Base-by-base conservation (phyloP, 2,797 vertebrate genomes). In the Megaceryle alcyon region DNA sequence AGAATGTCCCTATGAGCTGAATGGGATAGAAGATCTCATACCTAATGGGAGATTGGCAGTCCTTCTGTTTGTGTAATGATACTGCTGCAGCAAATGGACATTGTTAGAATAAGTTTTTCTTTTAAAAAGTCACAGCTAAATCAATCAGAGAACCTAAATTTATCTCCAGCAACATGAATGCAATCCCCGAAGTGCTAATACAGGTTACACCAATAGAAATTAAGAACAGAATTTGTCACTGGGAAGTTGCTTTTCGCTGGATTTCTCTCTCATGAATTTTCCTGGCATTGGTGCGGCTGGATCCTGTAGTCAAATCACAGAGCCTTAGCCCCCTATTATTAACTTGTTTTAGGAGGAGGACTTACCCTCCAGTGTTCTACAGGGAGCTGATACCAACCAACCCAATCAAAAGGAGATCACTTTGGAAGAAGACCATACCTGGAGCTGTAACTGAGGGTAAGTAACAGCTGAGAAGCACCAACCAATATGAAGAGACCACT, bases 1-100 rank as follows among this genome's bases (percentile, higher is more conserved):
- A 84, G 29, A 86, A 94, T 66, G 56, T 61, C 64, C 54, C 22
- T 54, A 29, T 7, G 60, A 61, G 41, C 21, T 91, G 78, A 95
- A 76, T 25, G 23, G 20, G 39, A 51, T 5, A 66, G 44, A 87
- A 83, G 59, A 41, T 88, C 43, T 86, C 43, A 70, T 5, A 43
- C 0, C 7, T 19, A 28, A 84, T 65, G 82, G 76, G 37, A 68
- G 86, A 69, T 22, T 60, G 72, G 4, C 4, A 8, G 51, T 56
- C 68, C 60, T 87, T 95, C 80, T 86, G 39, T 83, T 85, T 71
- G 78, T 86, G 21, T 25, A 91, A 94, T 77, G 41, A 73, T 76
- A 93, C 6, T 79, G 68, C 46, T 78, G 60, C 84, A 83, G 79
- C 56, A 93, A 86, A 93, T 85, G 35, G 14, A 31, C 60, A n/a